Evolutionary conservation across 1,140 invertebrate genomes (phyloP).

Genomic region (Bombus superbus): DNA sequence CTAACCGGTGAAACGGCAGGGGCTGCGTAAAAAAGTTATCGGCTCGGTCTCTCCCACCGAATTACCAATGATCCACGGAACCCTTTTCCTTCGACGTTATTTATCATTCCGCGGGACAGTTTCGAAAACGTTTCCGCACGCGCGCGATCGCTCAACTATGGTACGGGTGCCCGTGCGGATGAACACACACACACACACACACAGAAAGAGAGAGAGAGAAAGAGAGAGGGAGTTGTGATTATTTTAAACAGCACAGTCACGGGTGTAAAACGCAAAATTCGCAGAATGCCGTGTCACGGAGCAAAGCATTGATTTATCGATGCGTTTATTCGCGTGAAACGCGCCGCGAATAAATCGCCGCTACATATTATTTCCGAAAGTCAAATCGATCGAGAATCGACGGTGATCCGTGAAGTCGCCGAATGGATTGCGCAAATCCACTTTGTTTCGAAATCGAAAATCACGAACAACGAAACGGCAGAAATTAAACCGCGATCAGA

Average conservation of each 20-base stretch:
- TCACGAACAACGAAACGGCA: constrained; percentile 22
- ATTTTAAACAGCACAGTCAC: background rate
- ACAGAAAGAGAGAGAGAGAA: no score
- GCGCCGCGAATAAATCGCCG: constrained; percentile 26
- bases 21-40: constrained; percentile 35
- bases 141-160: no score
- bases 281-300: background rate
- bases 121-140: constrained; percentile 18
- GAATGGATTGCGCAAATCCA: background rate
- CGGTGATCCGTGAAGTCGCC: background rate
- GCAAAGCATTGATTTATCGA: constrained; percentile 45
- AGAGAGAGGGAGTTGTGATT: background rate
- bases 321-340: constrained; percentile 12
- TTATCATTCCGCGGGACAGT: constrained; percentile 39
- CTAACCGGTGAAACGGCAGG: constrained; percentile 23
- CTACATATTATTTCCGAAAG: constrained; percentile 13
- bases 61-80: constrained; percentile 33
- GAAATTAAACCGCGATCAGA: constrained; percentile 52
- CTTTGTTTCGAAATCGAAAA: background rate
- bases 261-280: constrained; percentile 6
- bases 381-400: background rate
- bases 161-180: no score
- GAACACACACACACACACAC: no score
- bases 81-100: constrained; percentile 29
- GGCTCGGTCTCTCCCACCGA: constrained; percentile 1